phyloP scores from a whole-genome alignment of 2,888 invertebrate species.

The Zhuqinia jingwanae region DNA sequence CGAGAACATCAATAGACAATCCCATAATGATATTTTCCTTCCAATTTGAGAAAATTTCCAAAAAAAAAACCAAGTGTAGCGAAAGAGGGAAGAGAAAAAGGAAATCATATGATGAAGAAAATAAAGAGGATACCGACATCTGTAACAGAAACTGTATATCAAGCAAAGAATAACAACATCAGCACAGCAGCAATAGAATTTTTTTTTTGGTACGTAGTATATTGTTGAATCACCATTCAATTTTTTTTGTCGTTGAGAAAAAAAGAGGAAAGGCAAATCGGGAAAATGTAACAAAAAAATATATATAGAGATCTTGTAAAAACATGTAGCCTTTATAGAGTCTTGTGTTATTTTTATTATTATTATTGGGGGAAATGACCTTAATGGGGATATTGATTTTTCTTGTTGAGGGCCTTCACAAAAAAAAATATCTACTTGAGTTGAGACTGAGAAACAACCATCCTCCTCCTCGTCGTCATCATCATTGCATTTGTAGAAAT shows the following conservation, averaged over 20 bases:
- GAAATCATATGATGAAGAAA: background rate
- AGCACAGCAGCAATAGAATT: background rate
- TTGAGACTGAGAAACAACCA: background rate
- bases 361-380: constrained; percentile 46
- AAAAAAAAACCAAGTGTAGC: background rate
- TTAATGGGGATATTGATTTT: constrained; percentile 37
- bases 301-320: background rate
- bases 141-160: constrained; percentile 28
- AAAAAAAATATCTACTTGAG: no score
- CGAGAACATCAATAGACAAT: constrained; percentile 74
- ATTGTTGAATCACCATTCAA: constrained; percentile 30
- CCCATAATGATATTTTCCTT: constrained; percentile 79
- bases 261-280: background rate
- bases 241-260: background rate
- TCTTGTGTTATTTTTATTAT: constrained; percentile 23
- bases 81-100: constrained; percentile 13
- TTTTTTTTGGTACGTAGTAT: no score
- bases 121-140: constrained; percentile 8
- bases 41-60: constrained; percentile 74
- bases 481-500: no score
- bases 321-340: background rate
- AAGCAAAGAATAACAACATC: constrained; percentile 1
- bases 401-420: background rate
- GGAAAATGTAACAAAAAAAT: background rate
- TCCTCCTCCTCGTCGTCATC: no score